Evolutionary conservation across 1,140 invertebrate genomes (phyloP).

Genomic region (Zeugodacus cucurbitae): DNA sequence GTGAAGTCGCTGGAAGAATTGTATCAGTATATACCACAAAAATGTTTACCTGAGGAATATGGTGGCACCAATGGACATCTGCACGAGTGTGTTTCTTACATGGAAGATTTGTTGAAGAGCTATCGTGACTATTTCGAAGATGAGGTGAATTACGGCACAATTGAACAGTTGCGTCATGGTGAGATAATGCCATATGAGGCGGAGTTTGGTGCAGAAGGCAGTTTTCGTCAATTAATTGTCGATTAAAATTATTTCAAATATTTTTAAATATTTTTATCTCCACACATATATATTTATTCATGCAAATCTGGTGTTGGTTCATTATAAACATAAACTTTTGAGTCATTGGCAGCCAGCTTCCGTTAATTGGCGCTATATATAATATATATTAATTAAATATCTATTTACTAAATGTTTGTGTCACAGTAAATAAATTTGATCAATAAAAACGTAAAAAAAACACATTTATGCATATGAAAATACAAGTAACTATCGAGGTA

Average conservation of each 20-base stretch:
- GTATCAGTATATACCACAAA: slow-evolving; percentile 68
- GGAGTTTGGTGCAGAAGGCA: slow-evolving; percentile 73
- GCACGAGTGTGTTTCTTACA: slow-evolving; percentile 68
- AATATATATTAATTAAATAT: background rate
- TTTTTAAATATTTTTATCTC: too few relatives aligned
- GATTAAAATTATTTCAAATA: slow-evolving; percentile 49
- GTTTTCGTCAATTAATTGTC: slow-evolving; percentile 70
- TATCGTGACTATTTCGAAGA: slow-evolving; percentile 68
- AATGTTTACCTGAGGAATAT: slow-evolving; percentile 70
- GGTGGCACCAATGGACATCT: slow-evolving; percentile 69
- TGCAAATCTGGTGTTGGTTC: background rate
- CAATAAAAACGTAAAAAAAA: background rate
- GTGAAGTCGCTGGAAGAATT: slow-evolving; percentile 64
- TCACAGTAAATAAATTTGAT: background rate
- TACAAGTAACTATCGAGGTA: too few relatives aligned
- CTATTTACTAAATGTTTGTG: background rate
- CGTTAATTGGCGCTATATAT: background rate
- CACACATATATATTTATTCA: too few relatives aligned
- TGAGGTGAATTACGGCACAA: slow-evolving; percentile 68
- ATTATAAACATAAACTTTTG: too few relatives aligned
- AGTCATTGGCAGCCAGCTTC: background rate
- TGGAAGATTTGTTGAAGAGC: slow-evolving; percentile 69
- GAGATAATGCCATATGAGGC: slow-evolving; percentile 71
- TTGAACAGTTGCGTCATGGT: slow-evolving; percentile 71
- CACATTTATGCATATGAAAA: background rate